These are phyloP conservation scores for Drosophila testacea DNA, from an alignment of 2,888 invertebrate genomes.

Conservation along the genomic window DNA sequence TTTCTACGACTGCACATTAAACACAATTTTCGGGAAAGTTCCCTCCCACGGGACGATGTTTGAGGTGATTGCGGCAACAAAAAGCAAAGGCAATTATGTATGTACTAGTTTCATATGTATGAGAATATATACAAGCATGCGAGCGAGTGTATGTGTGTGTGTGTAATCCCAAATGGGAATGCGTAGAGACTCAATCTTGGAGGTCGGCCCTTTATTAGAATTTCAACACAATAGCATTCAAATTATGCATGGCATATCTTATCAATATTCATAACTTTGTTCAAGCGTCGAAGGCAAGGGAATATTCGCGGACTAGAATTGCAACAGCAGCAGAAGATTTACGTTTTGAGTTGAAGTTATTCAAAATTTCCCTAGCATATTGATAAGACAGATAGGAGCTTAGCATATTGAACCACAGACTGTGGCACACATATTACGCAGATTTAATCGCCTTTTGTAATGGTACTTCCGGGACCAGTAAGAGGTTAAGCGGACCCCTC, in stretches of 20 bases:
- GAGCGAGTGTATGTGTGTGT: conserved; percentile 7
- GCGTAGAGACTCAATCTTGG: conserved; percentile 62
- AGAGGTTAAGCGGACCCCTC: not conserved
- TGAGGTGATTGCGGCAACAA: conserved; percentile 34
- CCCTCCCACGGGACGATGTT: conserved; percentile 24
- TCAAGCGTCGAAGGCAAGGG: conserved; percentile 16
- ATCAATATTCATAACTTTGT: conserved; percentile 77
- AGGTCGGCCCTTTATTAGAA: conserved; percentile 55
- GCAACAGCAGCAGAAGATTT: conserved; percentile 48
- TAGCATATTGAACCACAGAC: conserved; percentile 25
- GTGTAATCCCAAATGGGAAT: conserved; percentile 68
- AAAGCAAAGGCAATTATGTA: conserved; percentile 52
- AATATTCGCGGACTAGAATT: conserved; percentile 12
- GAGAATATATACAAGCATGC: not conserved
- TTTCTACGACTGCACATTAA: conserved; percentile 73
- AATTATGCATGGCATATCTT: conserved; percentile 54
- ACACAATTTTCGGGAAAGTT: conserved; percentile 51
- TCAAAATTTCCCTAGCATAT: conserved; percentile 39
- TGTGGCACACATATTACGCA: conserved; percentile 41
- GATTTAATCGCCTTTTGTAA: conserved; percentile 44
- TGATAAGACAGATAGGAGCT: conserved; percentile 42
- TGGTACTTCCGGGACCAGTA: conserved; percentile 12
- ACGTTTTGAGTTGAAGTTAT: conserved; percentile 47
- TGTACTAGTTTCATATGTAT: conserved; percentile 40
- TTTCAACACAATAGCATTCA: conserved; percentile 46